Evolutionary conservation across 2,797 vertebrate genomes (phyloP).

Genomic region (Crocidura indochinensis): DNA sequence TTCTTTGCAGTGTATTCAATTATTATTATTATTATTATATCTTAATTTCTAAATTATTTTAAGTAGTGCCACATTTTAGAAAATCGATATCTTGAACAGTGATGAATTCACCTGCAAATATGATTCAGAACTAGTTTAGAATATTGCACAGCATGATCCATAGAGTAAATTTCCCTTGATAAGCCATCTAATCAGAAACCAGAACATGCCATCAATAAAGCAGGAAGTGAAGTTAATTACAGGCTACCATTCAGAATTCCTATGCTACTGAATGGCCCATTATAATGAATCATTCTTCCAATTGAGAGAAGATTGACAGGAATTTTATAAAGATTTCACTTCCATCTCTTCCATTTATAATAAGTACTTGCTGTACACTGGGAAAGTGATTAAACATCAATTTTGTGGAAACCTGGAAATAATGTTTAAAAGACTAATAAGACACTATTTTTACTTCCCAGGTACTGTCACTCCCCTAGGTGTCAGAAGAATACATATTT

Average conservation of each 20-base stretch:
- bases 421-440: slow-evolving; percentile 90
- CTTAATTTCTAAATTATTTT: slow-evolving; percentile 21
- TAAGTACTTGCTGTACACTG: slow-evolving; percentile 86
- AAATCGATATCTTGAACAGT: slow-evolving; percentile 18
- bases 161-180: slow-evolving; percentile 77
- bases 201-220: slow-evolving; percentile 89
- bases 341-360: slow-evolving; percentile 86
- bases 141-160: slow-evolving; percentile 71
- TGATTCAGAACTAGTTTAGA: slow-evolving; percentile 62
- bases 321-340: slow-evolving; percentile 90
- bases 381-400: slow-evolving; percentile 90
- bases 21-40: background rate
- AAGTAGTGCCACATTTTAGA: slow-evolving; percentile 9
- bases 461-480: slow-evolving; percentile 86
- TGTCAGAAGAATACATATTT: slow-evolving; percentile 87
- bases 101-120: background rate
- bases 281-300: slow-evolving; percentile 89
- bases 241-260: slow-evolving; percentile 85
- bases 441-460: slow-evolving; percentile 89
- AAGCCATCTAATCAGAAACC: slow-evolving; percentile 81
- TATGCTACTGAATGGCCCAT: slow-evolving; percentile 84
- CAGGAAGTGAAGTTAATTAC: slow-evolving; percentile 90
- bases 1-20: background rate
- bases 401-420: slow-evolving; percentile 89
- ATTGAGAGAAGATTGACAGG: slow-evolving; percentile 89